Base-by-base conservation (phyloP, 2,113 vertebrate genomes). In the Dunckerocampus dactyliophorus region DNA sequence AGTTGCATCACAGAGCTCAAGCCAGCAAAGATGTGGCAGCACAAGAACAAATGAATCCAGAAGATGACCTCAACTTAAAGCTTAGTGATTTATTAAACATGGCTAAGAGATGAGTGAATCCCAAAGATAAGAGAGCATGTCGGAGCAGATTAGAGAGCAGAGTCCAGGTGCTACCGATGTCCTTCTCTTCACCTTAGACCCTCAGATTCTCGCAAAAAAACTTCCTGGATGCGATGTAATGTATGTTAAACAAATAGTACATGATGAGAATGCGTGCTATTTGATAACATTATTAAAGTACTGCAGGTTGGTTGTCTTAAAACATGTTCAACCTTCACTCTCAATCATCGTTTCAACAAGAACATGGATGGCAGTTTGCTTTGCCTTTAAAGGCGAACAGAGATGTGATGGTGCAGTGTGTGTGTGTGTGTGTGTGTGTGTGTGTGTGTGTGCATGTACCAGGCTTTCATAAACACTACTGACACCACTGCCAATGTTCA, bases 361-460 rank as follows among this genome's bases (percentile, higher is more conserved):
- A 43, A 43, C 34, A 69, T 47, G 42, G 53, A 63, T 60, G 55
- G 64, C 37, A 0, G 0, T 71, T 56, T 47, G 28, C 52, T 74
- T 86, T 71, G 59, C 81, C 88, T 86, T 88, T 88, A 83, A 86
- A 85, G 83, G 86, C 56, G 60, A 82, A 75, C 49, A 45, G 14
- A 22, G 55, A 67, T 55, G 22, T 76, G 76, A 62, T 66, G 78
- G 75, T 76, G 55, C 76, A 70, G 56, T 48, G 61, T 56, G 79
- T 75, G 69, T 71, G 63, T 65, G 71, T 34, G 46, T 53, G 67
- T 47, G 70, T 71, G 64, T 65, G 71, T 37, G 46, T 53, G 67
- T 47, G 56, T 51, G 61, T 56, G 79, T 75, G 70, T 71, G 64
- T 65, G 71, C 31, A 47, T 51, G 67, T 47, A 65, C 63, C 71